phyloP scores from a whole-genome alignment of 35 echinoderm and acorn worm species.

The Lytechinus pictus region DNA sequence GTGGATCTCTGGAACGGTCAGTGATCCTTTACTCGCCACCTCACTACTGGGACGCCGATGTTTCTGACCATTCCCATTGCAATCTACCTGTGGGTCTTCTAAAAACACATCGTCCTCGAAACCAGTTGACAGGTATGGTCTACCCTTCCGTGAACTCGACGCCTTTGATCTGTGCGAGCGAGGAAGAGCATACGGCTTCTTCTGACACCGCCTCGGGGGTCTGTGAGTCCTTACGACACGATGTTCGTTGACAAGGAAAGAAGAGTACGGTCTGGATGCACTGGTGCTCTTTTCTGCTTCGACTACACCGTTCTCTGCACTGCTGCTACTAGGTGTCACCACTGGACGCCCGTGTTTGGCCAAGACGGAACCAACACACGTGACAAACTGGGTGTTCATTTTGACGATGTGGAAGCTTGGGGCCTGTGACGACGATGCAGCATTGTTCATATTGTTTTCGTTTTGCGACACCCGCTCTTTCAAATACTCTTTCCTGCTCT shows the following conservation, averaged over 20 bases:
- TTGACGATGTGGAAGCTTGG: constrained; percentile 71
- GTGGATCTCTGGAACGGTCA: neutral
- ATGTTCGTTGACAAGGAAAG: constrained; percentile 48
- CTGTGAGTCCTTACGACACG: constrained; percentile 50
- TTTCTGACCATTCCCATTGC: neutral
- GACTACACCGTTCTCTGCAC: neutral
- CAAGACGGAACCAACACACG: constrained; percentile 66
- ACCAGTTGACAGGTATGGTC: constrained; percentile 29
- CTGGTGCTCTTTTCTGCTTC: constrained; percentile 63
- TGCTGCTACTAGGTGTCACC: neutral
- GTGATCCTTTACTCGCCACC: neutral
- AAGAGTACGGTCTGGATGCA: constrained; percentile 44
- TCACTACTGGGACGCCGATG: constrained; percentile 12
- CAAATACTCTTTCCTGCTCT: constrained; percentile 79
- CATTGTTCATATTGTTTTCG: neutral
- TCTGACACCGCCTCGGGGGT: constrained; percentile 2
- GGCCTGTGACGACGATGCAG: neutral
- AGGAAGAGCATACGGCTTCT: constrained; percentile 17
- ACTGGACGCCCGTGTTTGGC: neutral
- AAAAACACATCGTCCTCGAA: constrained; percentile 25
- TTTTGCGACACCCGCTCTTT: constrained; percentile 45
- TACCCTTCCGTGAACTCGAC: neutral
- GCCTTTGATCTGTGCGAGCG: neutral
- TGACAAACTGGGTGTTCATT: constrained; percentile 79
- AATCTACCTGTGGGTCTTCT: constrained; percentile 26